phyloP scores from a whole-genome alignment of 2,888 invertebrate genomes.

The Xestia ashworthii region DNA sequence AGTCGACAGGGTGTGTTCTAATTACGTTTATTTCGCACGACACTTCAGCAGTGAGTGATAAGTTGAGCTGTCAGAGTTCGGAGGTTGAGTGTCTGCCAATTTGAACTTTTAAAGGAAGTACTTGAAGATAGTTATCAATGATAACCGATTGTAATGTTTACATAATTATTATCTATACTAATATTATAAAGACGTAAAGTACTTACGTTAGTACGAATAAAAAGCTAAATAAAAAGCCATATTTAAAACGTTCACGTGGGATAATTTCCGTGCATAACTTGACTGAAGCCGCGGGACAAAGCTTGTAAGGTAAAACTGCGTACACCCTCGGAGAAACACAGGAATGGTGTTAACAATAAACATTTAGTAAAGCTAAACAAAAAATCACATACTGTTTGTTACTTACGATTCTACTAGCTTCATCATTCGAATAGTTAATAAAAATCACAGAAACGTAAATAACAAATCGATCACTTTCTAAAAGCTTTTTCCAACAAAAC shows the following conservation, averaged over 20 bases:
- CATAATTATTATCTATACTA: too few species aligned
- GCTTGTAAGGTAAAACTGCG: not conserved
- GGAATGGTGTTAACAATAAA: not conserved
- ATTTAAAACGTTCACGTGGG: not conserved
- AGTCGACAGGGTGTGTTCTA: slow-evolving; percentile 11
- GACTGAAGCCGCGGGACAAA: not conserved
- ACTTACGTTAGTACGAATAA: too few species aligned
- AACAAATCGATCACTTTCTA: not conserved
- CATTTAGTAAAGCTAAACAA: not conserved
- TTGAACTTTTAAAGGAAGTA: slow-evolving; percentile 17
- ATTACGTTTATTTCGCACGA: slow-evolving; percentile 32
- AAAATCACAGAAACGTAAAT: not conserved
- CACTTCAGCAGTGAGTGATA: slow-evolving; percentile 23
- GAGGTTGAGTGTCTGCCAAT: not conserved
- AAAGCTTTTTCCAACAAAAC: slow-evolving; percentile 5
- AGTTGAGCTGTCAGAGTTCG: slow-evolving; percentile 7
- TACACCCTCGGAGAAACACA: not conserved
- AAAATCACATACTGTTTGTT: not conserved
- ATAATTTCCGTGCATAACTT: not conserved
- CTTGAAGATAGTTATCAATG: not conserved
- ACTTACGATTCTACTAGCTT: not conserved
- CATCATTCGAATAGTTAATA: not conserved
- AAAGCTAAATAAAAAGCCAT: too few species aligned
- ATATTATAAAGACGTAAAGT: too few species aligned
- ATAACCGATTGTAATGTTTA: not conserved